Conservation (phyloP, 2,888 invertebrate genomes). For the Drosophila conformis region DNA sequence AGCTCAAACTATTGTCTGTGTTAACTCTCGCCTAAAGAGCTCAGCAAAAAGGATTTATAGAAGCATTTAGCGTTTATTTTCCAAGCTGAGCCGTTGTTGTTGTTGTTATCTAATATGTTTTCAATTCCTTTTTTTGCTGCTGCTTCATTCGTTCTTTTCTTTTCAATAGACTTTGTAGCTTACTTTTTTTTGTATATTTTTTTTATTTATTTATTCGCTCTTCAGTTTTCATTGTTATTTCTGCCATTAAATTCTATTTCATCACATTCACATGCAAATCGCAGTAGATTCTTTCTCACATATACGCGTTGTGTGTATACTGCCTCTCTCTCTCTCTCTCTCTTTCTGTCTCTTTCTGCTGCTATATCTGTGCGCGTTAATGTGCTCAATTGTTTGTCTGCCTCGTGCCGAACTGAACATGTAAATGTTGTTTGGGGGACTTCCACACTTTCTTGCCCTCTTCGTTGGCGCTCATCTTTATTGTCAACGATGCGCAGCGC, state of each 20-base stretch:
- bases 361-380: conserved; percentile 63
- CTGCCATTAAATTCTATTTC: conserved; percentile 75
- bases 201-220: conserved; percentile 71
- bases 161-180: conserved; percentile 58
- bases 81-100: background rate
- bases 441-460: conserved; percentile 46
- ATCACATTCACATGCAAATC: conserved; percentile 77
- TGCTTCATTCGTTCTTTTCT: background rate
- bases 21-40: background rate
- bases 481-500: conserved; percentile 69
- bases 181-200: conserved; percentile 9
- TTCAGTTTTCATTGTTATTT: conserved; percentile 62
- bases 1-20: background rate
- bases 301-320: background rate
- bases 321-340: background rate
- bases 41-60: conserved; percentile 11
- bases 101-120: background rate
- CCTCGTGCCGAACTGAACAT: conserved; percentile 59
- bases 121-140: background rate
- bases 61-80: conserved; percentile 9
- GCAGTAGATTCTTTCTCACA: conserved; percentile 31
- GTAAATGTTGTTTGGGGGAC: conserved; percentile 49
- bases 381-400: conserved; percentile 78
- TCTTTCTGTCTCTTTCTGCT: conserved; percentile 3
- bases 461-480: conserved; percentile 45